phyloP scores from a whole-genome alignment of 2,888 invertebrate genomes.

The Pollenia griseotomentosa region DNA sequence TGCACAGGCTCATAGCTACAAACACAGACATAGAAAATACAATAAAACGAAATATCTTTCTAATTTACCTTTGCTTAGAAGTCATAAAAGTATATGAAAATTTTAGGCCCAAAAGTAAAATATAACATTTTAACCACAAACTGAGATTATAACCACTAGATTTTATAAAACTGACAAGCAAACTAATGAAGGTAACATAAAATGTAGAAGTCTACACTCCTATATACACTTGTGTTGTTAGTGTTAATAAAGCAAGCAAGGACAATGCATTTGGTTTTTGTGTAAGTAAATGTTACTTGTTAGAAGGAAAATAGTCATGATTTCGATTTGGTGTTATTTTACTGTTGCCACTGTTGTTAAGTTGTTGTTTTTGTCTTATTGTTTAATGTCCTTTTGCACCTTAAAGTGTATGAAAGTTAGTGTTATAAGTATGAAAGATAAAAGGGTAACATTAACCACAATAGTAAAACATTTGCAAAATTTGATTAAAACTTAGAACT shows the following conservation, averaged over 20 bases:
- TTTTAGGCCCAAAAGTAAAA: slow-evolving; percentile 65
- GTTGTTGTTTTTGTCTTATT: slow-evolving; percentile 41
- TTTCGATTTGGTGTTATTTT: neutral
- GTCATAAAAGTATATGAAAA: slow-evolving; percentile 15
- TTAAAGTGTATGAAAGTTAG: slow-evolving; percentile 43
- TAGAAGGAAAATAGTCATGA: slow-evolving; percentile 30
- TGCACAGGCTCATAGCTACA: neutral
- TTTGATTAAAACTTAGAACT: slow-evolving; percentile 65
- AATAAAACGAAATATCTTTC: neutral
- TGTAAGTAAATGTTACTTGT: slow-evolving; percentile 29
- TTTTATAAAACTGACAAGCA: slow-evolving; percentile 72
- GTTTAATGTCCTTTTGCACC: slow-evolving; percentile 61
- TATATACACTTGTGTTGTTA: slow-evolving; percentile 28
- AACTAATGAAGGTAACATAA: slow-evolving; percentile 47
- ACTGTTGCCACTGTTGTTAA: neutral
- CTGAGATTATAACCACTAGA: slow-evolving; percentile 79
- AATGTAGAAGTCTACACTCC: neutral
- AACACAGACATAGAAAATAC: neutral
- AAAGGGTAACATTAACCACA: slow-evolving; percentile 71
- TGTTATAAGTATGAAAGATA: slow-evolving; percentile 52
- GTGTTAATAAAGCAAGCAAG: slow-evolving; percentile 25
- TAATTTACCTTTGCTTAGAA: neutral
- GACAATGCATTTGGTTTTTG: slow-evolving; percentile 44
- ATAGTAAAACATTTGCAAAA: slow-evolving; percentile 70
- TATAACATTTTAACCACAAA: slow-evolving; percentile 80